A percentile compares a stretch with the other conserved stretches of the same genome.
Conservation (phyloP, 2,113 vertebrate species). For the Noctilio leporinus region DNA sequence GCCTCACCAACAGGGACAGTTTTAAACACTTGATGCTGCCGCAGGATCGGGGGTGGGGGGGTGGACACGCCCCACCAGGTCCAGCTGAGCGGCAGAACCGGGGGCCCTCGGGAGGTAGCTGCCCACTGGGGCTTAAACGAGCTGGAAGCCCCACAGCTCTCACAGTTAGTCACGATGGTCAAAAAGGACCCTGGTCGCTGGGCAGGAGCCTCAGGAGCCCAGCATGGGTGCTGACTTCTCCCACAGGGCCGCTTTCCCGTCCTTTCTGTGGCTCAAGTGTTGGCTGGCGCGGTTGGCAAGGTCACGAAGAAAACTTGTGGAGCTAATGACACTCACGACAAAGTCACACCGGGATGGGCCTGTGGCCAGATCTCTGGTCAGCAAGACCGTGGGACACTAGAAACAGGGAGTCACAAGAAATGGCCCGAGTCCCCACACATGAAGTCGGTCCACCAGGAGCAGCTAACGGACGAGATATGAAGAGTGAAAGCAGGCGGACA, state of each 20-base stretch:
- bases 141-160: fast-evolving
- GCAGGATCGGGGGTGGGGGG: fast-evolving
- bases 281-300: fast-evolving
- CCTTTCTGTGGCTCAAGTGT: background rate
- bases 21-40: too few relatives aligned
- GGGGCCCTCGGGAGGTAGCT: background rate
- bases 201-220: background rate
- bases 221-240: background rate
- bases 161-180: background rate
- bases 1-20: fast-evolving
- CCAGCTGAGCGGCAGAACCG: fast-evolving
- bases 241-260: fast-evolving
- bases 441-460: background rate
- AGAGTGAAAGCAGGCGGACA: background rate
- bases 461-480: fast-evolving
- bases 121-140: background rate
- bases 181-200: background rate
- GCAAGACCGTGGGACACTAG: background rate
- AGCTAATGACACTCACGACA: background rate
- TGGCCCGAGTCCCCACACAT: fast-evolving
- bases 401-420: background rate
- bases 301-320: background rate
- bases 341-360: background rate
- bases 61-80: fast-evolving
- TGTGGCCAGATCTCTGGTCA: background rate